Evolutionary conservation across 2,888 invertebrate genomes (phyloP).

Genomic region (Dynastes tityus): DNA sequence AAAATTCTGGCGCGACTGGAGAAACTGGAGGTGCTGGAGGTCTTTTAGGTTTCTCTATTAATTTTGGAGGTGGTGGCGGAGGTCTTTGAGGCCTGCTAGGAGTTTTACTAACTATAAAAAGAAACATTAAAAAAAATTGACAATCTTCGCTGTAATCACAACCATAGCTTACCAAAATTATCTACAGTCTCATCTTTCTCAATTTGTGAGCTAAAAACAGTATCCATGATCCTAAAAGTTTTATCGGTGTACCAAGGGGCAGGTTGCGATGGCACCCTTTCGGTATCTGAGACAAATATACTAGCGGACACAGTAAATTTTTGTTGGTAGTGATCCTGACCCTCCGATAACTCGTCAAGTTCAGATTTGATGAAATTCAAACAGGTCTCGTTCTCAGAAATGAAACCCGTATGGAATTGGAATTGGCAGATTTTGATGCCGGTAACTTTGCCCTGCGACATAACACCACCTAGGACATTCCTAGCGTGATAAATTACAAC

Average conservation of each 20-base stretch:
- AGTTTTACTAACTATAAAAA: conserved; percentile 70
- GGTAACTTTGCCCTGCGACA: conserved; percentile 79
- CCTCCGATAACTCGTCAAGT: conserved; percentile 86
- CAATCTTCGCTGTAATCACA: too few relatives aligned
- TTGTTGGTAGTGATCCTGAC: conserved; percentile 76
- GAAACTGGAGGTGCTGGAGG: conserved; percentile 59
- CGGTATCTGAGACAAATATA: conserved; percentile 81
- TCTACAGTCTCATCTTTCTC: conserved; percentile 90
- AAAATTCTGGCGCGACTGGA: conserved; percentile 53
- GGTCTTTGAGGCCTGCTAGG: conserved; percentile 45
- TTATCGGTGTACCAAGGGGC: conserved; percentile 85
- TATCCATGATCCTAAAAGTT: conserved; percentile 73
- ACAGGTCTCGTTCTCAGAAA: conserved; percentile 82
- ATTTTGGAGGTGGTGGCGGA: conserved; percentile 57
- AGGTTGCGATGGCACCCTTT: conserved; percentile 78
- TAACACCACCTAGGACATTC: conserved; percentile 84
- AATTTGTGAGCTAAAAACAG: conserved; percentile 83
- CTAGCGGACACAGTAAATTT: conserved; percentile 81
- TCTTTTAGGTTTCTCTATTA: conserved; percentile 66
- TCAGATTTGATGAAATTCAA: conserved; percentile 84
- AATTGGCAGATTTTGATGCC: conserved; percentile 90
- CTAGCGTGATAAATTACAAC: conserved; percentile 89
- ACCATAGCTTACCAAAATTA: conserved; percentile 79
- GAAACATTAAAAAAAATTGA: too few relatives aligned
- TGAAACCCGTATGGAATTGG: conserved; percentile 92